Conservation (phyloP, 2,797 vertebrate species). For the Dermochelys coriacea region DNA sequence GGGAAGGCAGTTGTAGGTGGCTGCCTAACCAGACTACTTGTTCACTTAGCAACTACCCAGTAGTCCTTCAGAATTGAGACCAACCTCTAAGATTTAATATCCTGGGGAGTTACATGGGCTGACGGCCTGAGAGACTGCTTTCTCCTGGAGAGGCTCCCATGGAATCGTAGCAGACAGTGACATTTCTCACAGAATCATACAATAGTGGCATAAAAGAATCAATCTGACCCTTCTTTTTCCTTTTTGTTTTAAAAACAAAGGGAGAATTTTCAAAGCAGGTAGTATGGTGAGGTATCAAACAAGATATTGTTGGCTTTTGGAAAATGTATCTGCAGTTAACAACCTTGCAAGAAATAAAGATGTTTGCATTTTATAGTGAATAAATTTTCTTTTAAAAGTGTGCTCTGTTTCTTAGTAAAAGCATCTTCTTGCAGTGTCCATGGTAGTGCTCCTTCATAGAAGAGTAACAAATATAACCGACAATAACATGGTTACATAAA, state of each 20-base stretch:
- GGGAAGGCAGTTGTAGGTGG: not conserved
- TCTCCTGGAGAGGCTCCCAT: accelerated
- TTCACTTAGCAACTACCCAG: accelerated
- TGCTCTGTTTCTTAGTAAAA: conserved; percentile 25
- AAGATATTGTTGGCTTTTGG: not conserved
- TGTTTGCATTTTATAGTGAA: conserved; percentile 14
- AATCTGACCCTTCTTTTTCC: not conserved
- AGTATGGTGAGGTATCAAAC: accelerated
- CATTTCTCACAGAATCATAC: accelerated
- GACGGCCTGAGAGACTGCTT: not conserved
- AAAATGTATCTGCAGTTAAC: accelerated
- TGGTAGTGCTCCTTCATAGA: conserved; percentile 54
- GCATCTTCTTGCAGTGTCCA: conserved; percentile 58
- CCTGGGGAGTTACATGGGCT: not conserved
- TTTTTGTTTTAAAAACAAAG: not conserved
- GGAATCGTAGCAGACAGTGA: not conserved
- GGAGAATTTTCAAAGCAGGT: not conserved
- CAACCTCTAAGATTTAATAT: not conserved
- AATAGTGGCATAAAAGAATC: accelerated
- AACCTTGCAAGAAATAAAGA: not conserved
- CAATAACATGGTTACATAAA: conserved; percentile 41
- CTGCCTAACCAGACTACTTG: conserved; percentile 41
- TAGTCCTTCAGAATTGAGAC: not conserved
- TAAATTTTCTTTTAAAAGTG: not conserved
- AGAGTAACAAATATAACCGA: conserved; percentile 12